phyloP scores from a whole-genome alignment of 2,113 vertebrate species.

The Butorides virescens region DNA sequence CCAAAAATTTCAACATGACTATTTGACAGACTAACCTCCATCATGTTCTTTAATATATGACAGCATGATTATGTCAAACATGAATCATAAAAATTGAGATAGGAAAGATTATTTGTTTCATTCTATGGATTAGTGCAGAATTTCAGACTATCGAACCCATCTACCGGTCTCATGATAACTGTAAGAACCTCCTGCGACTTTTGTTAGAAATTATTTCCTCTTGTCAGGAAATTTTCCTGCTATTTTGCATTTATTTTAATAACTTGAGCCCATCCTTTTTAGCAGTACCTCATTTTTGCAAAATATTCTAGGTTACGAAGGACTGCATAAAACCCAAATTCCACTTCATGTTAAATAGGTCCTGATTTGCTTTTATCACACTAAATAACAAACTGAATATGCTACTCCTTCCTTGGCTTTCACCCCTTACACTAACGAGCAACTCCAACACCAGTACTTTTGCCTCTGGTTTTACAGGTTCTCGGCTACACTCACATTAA shows the following conservation, averaged over 20 bases:
- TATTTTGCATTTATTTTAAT: not conserved
- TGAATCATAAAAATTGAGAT: not conserved
- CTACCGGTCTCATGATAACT: not conserved
- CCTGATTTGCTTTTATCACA: not conserved
- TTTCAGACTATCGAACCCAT: not conserved
- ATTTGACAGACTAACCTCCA: not conserved
- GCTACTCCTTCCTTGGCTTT: not conserved
- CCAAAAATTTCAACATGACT: not conserved
- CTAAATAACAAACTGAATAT: not conserved
- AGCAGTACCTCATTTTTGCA: not conserved
- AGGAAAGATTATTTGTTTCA: not conserved
- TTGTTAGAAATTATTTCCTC: not conserved
- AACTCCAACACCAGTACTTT: not conserved
- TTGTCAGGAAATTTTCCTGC: not conserved
- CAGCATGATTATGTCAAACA: not conserved
- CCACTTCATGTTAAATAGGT: not conserved
- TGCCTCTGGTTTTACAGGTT: not conserved
- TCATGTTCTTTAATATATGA: not conserved
- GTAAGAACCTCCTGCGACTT: not conserved
- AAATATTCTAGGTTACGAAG: not conserved
- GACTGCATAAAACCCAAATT: not conserved
- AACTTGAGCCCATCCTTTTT: not conserved
- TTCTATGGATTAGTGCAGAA: not conserved
- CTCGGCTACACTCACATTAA: not conserved
- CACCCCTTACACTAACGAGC: not conserved